phyloP scores from a whole-genome alignment of 2,113 vertebrate species.

The Chrysochloris asiatica region DNA sequence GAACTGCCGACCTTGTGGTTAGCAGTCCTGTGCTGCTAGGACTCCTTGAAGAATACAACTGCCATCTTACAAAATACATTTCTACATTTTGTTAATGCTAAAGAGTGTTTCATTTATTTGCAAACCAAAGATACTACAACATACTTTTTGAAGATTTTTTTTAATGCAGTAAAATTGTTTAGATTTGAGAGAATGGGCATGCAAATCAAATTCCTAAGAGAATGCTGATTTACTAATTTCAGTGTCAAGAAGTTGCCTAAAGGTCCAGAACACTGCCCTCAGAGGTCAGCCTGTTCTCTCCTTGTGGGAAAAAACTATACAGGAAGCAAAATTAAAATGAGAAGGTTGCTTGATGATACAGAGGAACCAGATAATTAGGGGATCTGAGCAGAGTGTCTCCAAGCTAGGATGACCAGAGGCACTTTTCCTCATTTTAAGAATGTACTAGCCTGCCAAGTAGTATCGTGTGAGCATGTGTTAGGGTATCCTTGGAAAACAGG shows the following conservation, averaged over 20 bases:
- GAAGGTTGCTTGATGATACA: slow-evolving; percentile 43
- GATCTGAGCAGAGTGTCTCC: slow-evolving; percentile 36
- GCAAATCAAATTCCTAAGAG: slow-evolving; percentile 38
- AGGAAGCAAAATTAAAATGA: slow-evolving; percentile 54
- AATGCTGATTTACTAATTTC: slow-evolving; percentile 64
- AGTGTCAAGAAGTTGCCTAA: background rate
- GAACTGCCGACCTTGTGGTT: too few relatives aligned
- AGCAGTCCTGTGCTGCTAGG: too few relatives aligned
- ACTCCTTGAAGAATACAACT: too few relatives aligned
- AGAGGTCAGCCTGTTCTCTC: slow-evolving; percentile 57
- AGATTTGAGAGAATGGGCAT: slow-evolving; percentile 24
- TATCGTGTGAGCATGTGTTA: background rate
- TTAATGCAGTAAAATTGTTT: slow-evolving; percentile 21
- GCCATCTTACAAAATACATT: background rate
- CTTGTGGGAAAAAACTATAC: slow-evolving; percentile 16
- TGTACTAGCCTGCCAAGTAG: background rate
- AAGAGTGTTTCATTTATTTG: background rate
- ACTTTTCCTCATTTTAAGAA: background rate
- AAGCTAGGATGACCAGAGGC: background rate
- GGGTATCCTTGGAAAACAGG: slow-evolving; percentile 45
- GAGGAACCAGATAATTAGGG: slow-evolving; percentile 51
- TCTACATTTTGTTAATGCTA: background rate
- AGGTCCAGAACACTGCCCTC: slow-evolving; percentile 22
- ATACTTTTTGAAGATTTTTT: too few relatives aligned
- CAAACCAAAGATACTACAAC: background rate